Evolutionary conservation across 2,888 invertebrate species (phyloP), one percentile per base, ranked within the genome.

Genomic region (Apamea anceps): DNA sequence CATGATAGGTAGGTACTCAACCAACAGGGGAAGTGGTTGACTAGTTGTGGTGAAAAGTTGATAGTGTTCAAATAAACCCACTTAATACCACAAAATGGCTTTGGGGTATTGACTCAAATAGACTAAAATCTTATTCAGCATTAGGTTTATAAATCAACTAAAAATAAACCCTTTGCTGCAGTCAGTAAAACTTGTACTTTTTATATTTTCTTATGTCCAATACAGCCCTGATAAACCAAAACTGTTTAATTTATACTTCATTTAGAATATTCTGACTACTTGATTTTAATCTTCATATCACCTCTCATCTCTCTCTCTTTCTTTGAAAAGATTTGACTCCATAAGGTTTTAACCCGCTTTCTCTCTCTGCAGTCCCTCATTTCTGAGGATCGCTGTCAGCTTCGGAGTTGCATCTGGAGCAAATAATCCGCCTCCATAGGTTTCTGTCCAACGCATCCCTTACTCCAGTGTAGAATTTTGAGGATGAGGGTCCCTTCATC

Each of bases 1-100:
- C 51, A 60, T 0, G 15, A 21, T 57, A 54, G 15, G 8, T 57
- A 54, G 15, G 10, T 48, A 48, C 28, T 60, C 5, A 60, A 25
- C 25, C 42, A 63, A 72, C 21, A 15, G 21, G 62, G 65, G 12
- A 25, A 62, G 32, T 75, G 28, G 48, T 83, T 48, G 25, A 32
- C 5, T 48, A 51, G 21, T 6, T 65, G 7, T 66, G 51, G 8
- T 51, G n/a, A 42, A 67, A 57, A 63, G 62, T 72, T 21, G 15
- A 42, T 63, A 70, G 51, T 77, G 48, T 21, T n/a, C 21, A 51
- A 13, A 28, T 60, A 81, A 51, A 32, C 13, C 48, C 1, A 54
- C n/a, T n/a, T n/a, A n/a, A n/a, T 48, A 7, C 15, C 2, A 7
- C 8, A 42, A 51, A 45, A 21, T 18, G 2, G 4, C 32, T 51